Evolutionary conservation across 2,797 vertebrate species (phyloP), one percentile per base, ranked within the genome.

Genomic region (Helostoma temminkii): DNA sequence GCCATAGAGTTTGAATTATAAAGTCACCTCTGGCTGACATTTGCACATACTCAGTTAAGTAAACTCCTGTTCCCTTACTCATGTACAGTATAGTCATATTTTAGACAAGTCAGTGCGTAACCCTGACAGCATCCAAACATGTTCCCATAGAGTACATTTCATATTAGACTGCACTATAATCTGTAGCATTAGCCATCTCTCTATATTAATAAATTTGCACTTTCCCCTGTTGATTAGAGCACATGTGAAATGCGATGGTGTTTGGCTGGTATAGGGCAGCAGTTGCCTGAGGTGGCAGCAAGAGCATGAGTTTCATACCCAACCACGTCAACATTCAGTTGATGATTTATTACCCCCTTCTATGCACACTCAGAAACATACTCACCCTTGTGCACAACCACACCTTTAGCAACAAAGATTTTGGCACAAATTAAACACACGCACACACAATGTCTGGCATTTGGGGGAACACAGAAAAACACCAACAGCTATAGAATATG

Each of bases 261-360:
- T 81, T 78, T 87, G 86, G 85, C 88, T 89, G 88, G 89, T 90
- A 90, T 89, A 92, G 91, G 90, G 87, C 90, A 91, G 80, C 79
- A 39, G 85, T 92, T 75, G 93, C 93, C 93, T 86, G 88, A 87
- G 93, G 93, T 91, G 90, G 88, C 86, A 86, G 84, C 73, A 34
- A 49, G 69, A 86, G 81, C 81, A 78, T 69, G 84, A 83, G 78
- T 85, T 90, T 93, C 84, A 88, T 91, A 89, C 85, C 58, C 67
- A 83, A 90, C 88, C 90, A 85, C 65, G 89, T 90, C 76, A 75
- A 72, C 89, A 88, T 89, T 89, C 86, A 90, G 88, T 89, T 90
- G 84, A 92, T 94, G 93, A 95, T 94, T 95, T 94, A 95, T 94
- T 93, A 93, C 92, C 87, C 84, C 60, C 77, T 77, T 78, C 58